phyloP scores from a whole-genome alignment of 2,888 invertebrate species.

The Bellardia pandia region DNA sequence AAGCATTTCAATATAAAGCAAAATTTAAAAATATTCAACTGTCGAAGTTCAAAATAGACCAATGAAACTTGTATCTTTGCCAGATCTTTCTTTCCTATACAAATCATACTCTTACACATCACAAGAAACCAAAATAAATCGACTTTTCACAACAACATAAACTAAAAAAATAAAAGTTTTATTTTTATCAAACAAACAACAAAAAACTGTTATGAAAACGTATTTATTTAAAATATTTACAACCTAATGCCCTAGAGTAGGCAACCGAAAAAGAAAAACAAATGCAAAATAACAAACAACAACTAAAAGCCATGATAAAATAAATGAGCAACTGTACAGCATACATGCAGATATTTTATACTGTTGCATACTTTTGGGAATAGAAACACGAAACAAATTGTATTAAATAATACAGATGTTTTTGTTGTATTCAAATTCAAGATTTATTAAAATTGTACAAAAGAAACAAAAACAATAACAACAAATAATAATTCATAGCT shows the following conservation, averaged over 20 bases:
- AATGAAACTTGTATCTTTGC: too few relatives aligned
- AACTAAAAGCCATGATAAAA: background rate
- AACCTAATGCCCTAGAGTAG: slow-evolving; percentile 44
- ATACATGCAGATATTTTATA: background rate
- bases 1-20: too few relatives aligned
- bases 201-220: background rate
- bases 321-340: slow-evolving; percentile 1
- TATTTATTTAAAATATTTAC: slow-evolving; percentile 26
- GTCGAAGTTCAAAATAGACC: too few relatives aligned
- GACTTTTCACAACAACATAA: background rate
- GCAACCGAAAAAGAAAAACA: background rate
- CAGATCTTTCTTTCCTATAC: too few relatives aligned
- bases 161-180: background rate
- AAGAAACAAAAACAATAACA: background rate
- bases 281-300: background rate
- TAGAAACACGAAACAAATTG: background rate
- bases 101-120: too few relatives aligned
- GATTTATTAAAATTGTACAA: background rate
- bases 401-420: slow-evolving; percentile 7
- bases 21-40: too few relatives aligned
- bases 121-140: too few relatives aligned
- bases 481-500: background rate
- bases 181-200: background rate
- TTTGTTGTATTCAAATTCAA: background rate
- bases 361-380: slow-evolving; percentile 43